Base-by-base conservation (phyloP, 2,797 vertebrate genomes). In the Darevskia mixta region DNA sequence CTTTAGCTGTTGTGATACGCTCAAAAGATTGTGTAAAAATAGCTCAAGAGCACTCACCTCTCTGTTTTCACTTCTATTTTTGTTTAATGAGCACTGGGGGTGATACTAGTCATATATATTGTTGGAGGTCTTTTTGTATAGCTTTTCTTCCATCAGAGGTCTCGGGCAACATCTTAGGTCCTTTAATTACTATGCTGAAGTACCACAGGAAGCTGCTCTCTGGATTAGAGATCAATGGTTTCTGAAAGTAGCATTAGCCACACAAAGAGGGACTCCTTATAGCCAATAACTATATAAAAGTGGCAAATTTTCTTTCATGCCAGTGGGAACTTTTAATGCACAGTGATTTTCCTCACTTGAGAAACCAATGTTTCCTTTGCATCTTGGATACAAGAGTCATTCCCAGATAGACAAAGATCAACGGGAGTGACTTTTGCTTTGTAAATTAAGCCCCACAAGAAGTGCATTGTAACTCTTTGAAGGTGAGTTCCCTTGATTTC, bases 121-220 rank as follows among this genome's bases (percentile, higher is more conserved):
- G 45, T 4, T 20, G 27, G 25, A 17, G 27, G 49, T 49, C 75
- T 77, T 77, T 43, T 23, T 76, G 4, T 43, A 32, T 45, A 72
- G n/a, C 20, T 55, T 2, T 7, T 71, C 69, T 71, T 32, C n/a
- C 4, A 38, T 79, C 32, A 43, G 25, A 17, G 27, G 49, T 15
- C 75, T 77, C 38, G 1, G 35, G 32, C 7, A 9, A 49, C 55
- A 29, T 38, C 35, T 80, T 69, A 79, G 32, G 27, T 32, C 13
- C n/a, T 87, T 35, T 86, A 43, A 38, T 79, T 79, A 29, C 82
- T 11, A 20, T 64, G 11, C 49, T 84, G 25, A 10, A 18, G 13
- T 67, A 80, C 55, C 58, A 61, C 17, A 87, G 86, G 69, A 87
- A 81, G 17, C 45, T 73, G 67, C 43, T 72, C 35, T 71, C 27